phyloP scores from a whole-genome alignment of 1,140 invertebrate genomes.

The Danaus melanippus region DNA sequence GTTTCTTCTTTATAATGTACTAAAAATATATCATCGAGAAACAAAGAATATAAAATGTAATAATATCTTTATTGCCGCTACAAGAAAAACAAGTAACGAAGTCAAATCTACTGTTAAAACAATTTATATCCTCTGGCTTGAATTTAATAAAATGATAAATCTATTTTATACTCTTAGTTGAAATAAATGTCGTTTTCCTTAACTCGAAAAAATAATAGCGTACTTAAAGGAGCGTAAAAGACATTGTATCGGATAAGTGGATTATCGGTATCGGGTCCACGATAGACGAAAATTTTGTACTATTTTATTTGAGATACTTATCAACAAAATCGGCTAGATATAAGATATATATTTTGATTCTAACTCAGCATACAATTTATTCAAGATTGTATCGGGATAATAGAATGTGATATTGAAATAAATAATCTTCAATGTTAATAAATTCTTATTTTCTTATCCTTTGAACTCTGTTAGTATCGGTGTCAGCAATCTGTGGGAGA shows the following conservation, averaged over 20 bases:
- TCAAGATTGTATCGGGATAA: conserved; percentile 13
- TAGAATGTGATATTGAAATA: conserved; percentile 36
- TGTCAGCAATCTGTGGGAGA: conserved; percentile 35
- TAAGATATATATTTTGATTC: conserved; percentile 4
- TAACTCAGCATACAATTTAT: conserved; percentile 7
- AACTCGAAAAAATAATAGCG: conserved; percentile 21
- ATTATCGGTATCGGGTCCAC: conserved; percentile 42
- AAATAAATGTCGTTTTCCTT: conserved; percentile 15
- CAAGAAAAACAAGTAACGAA: background rate
- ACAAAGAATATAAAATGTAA: too few species aligned
- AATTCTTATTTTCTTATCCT: conserved; percentile 38
- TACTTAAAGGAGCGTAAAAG: conserved; percentile 28
- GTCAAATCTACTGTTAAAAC: conserved; percentile 10
- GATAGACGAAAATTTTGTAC: conserved; percentile 18
- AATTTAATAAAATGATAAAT: conserved; percentile 2
- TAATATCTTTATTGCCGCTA: too few species aligned
- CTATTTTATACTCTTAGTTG: conserved; percentile 9
- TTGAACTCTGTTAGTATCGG: conserved; percentile 35
- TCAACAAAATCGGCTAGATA: conserved; percentile 11
- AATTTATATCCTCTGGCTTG: background rate
- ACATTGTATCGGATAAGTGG: conserved; percentile 32
- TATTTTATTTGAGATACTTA: conserved; percentile 18
- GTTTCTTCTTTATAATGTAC: too few species aligned
- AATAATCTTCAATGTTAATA: conserved; percentile 39
- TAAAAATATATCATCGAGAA: too few species aligned